Percentiles rank a stretch among this genome's conserved stretches.
Conservation (phyloP, 1,140 invertebrate genomes). For the Drosophila prosaltans region DNA sequence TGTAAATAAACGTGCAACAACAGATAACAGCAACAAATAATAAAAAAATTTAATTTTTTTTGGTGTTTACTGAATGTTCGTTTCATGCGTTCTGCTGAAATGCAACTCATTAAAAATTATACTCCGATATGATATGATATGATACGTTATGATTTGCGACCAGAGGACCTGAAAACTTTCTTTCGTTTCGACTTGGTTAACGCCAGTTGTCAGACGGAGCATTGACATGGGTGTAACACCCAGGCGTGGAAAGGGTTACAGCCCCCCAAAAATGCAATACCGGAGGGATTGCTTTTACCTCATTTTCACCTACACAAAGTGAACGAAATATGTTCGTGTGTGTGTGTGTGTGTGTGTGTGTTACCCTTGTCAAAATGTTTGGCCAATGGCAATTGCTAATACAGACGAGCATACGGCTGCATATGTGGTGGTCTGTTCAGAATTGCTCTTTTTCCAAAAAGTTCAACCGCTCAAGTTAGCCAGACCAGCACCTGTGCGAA, state of each 20-base stretch:
- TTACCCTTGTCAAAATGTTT: slow-evolving; percentile 76
- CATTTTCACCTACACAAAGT: slow-evolving; percentile 67
- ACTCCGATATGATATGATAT: slow-evolving; percentile 54
- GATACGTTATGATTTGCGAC: slow-evolving; percentile 67
- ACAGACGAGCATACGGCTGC: not conserved
- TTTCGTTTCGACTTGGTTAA: slow-evolving; percentile 55
- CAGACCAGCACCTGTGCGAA: slow-evolving; percentile 64
- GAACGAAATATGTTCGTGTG: not conserved
- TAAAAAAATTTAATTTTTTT: slow-evolving; percentile 64
- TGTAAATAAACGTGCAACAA: slow-evolving; percentile 45
- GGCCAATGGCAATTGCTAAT: slow-evolving; percentile 76
- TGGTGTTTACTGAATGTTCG: no score
- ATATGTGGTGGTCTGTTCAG: slow-evolving; percentile 23
- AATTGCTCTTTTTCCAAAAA: not conserved
- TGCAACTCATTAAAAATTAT: slow-evolving; percentile 75
- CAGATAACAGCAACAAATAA: slow-evolving; percentile 56
- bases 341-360: slow-evolving; percentile 17
- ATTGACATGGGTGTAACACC: slow-evolving; percentile 75
- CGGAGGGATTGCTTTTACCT: slow-evolving; percentile 22
- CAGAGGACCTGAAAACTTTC: slow-evolving; percentile 39
- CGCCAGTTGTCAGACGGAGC: slow-evolving; percentile 64
- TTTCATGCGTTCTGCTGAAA: slow-evolving; percentile 25
- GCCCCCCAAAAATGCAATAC: slow-evolving; percentile 16
- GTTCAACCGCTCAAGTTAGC: slow-evolving; percentile 30
- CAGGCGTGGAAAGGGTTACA: slow-evolving; percentile 62